Percentiles rank a stretch among this genome's conserved stretches.
Conservation (phyloP, 2,888 invertebrate genomes). For the Caradrina kadenii region DNA sequence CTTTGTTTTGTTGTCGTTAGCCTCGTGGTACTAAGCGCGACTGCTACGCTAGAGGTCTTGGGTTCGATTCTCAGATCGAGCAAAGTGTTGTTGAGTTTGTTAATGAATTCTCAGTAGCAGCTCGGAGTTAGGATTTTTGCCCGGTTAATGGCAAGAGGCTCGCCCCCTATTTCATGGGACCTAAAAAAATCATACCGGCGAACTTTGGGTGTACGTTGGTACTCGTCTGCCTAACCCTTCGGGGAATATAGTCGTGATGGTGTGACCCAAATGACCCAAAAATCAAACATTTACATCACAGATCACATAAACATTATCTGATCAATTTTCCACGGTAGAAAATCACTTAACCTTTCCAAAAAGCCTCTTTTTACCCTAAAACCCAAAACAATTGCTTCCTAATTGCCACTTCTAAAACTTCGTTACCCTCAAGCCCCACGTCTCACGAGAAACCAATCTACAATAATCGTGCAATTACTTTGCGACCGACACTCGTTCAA, state of each 20-base stretch:
- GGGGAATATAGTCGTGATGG: neutral
- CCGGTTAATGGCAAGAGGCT: too few species aligned
- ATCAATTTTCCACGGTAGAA: neutral
- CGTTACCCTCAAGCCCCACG: conserved; percentile 21
- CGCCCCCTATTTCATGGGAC: too few species aligned
- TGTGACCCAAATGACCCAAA: neutral
- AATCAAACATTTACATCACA: neutral
- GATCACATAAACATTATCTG: neutral
- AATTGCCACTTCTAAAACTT: conserved; percentile 45
- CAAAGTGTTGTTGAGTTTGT: too few species aligned
- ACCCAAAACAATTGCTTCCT: conserved; percentile 27
- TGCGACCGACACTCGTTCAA: conserved; percentile 17
- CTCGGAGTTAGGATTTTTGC: too few species aligned
- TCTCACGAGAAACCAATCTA: conserved; percentile 49
- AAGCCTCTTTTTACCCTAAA: conserved; percentile 3
- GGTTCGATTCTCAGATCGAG: too few species aligned
- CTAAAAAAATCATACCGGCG: too few species aligned
- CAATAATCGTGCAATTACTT: conserved; percentile 54
- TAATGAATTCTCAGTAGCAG: too few species aligned
- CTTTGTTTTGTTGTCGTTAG: too few species aligned
- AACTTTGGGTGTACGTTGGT: too few species aligned
- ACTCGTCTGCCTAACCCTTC: too few species aligned
- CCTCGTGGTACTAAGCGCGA: too few species aligned
- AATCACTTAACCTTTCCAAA: conserved; percentile 1
- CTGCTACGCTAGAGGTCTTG: too few species aligned